Percentiles rank a stretch among this genome's conserved stretches.
Conservation (phyloP, 1,140 invertebrate species). For the Drosophila guanche region DNA sequence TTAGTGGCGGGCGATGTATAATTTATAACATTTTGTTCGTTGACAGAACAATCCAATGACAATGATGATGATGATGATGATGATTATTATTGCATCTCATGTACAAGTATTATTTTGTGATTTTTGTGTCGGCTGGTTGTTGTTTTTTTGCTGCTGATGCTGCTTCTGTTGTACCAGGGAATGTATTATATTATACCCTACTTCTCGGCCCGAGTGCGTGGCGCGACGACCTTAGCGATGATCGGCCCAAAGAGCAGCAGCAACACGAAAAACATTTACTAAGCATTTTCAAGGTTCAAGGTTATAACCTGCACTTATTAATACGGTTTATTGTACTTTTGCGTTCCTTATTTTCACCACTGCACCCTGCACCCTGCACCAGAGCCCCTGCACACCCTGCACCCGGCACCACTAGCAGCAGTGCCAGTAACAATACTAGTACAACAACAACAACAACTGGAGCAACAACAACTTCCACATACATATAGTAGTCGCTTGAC, state of each 20-base stretch:
- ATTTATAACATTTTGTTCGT: conserved; percentile 62
- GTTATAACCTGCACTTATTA: conserved; percentile 79
- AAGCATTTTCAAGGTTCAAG: conserved; percentile 64
- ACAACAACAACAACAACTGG: conserved; percentile 36
- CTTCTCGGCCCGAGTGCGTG: conserved; percentile 46
- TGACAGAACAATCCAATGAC: conserved; percentile 25
- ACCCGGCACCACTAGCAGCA: conserved; percentile 38
- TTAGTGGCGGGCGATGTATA: conserved; percentile 40
- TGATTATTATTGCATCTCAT: conserved; percentile 53
- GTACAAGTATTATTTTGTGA: conserved; percentile 32
- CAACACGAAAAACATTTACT: conserved; percentile 22
- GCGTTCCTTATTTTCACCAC: conserved; percentile 41
- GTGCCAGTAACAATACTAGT: conserved; percentile 33
- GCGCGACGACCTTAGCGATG: conserved; percentile 35
- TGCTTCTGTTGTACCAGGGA: conserved; percentile 36
- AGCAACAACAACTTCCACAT: conserved; percentile 25
- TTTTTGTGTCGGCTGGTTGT: conserved; percentile 16
- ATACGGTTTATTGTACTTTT: conserved; percentile 82
- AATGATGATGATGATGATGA: conserved; percentile 27
- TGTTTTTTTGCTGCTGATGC: conserved; percentile 29
- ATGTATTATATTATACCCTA: conserved; percentile 64
- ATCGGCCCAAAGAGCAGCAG: conserved; percentile 22
- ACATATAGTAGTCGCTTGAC: conserved; percentile 49
- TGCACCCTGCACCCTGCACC: no score
- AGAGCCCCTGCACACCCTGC: no score